A percentile compares a stretch with the other conserved stretches of the same genome.
phyloP scores from a whole-genome alignment of 2,888 invertebrate genomes.

The Acanthococcus lagerstroemiae region DNA sequence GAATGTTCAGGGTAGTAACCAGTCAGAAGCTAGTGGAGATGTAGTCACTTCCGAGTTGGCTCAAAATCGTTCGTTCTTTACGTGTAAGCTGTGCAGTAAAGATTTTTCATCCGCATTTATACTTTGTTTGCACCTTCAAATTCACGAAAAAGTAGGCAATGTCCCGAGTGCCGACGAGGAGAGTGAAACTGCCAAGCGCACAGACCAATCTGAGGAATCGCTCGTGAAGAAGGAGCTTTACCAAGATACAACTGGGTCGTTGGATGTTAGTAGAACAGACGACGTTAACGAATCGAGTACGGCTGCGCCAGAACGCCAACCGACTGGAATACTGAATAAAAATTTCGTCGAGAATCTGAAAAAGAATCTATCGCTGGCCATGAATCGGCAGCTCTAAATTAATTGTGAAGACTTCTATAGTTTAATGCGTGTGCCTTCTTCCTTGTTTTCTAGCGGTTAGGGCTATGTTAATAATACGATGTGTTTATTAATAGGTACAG shows the following conservation, averaged over 20 bases:
- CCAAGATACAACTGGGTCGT: not conserved
- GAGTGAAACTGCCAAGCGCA: not conserved
- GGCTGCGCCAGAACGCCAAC: not conserved
- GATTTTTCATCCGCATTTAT: slow-evolving; percentile 21
- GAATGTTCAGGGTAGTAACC: no score
- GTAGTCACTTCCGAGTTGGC: no score
- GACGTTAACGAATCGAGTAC: not conserved
- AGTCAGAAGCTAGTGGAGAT: no score
- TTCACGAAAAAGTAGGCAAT: slow-evolving; percentile 18
- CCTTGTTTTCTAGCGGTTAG: no score
- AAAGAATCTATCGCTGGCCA: slow-evolving; percentile 16
- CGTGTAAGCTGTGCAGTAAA: slow-evolving; percentile 19
- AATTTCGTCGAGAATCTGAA: slow-evolving; percentile 24
- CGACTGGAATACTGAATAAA: slow-evolving; percentile 1
- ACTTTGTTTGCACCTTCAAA: slow-evolving; percentile 12
- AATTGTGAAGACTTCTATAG: no score
- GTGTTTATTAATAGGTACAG: no score
- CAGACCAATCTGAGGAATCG: not conserved
- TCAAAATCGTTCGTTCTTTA: not conserved
- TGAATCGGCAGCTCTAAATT: slow-evolving; percentile 18
- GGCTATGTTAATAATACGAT: no score
- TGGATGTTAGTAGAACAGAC: not conserved
- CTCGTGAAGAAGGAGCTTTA: not conserved
- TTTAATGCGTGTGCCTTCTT: no score
- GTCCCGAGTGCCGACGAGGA: not conserved